Evolutionary conservation across 2,888 invertebrate genomes (phyloP).

Genomic region (Scaptomyza flava): DNA sequence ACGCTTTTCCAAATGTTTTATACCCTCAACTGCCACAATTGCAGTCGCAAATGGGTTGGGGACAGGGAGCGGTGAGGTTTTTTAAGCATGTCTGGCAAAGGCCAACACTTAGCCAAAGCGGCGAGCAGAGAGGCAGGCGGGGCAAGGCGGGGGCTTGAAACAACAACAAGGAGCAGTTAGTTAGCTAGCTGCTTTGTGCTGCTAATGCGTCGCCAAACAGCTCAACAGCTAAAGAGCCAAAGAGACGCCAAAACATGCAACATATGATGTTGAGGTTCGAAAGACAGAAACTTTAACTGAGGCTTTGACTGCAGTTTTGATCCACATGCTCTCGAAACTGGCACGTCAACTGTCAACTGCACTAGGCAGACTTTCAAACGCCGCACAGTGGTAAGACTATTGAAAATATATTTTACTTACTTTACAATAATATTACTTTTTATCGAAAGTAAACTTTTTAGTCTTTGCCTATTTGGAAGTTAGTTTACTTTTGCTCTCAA

Average conservation of each 20-base stretch:
- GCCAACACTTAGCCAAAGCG: constrained; percentile 54
- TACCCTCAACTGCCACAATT: constrained; percentile 54
- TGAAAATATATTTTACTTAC: too few relatives aligned
- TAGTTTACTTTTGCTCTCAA: neutral
- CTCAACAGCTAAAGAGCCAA: constrained; percentile 43
- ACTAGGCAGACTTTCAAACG: constrained; percentile 58
- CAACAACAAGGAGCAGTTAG: constrained; percentile 14
- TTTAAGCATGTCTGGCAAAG: constrained; percentile 49
- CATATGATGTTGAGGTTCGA: constrained; percentile 5
- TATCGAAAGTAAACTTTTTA: too few relatives aligned
- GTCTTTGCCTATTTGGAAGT: too few relatives aligned
- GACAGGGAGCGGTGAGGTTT: neutral
- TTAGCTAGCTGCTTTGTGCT: constrained; percentile 9
- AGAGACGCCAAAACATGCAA: constrained; percentile 40
- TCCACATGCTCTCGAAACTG: constrained; percentile 36
- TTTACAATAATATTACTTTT: too few relatives aligned
- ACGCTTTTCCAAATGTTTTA: constrained; percentile 60
- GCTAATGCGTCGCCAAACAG: constrained; percentile 52
- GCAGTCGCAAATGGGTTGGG: neutral
- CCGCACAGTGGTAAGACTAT: constrained; percentile 43
- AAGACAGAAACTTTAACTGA: constrained; percentile 15
- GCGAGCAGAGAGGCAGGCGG: neutral
- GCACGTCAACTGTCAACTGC: neutral
- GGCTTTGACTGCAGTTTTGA: constrained; percentile 20
- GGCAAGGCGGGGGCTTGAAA: too few relatives aligned